Base-by-base conservation (phyloP, 2,888 invertebrate species). In the Helleia helle region DNA sequence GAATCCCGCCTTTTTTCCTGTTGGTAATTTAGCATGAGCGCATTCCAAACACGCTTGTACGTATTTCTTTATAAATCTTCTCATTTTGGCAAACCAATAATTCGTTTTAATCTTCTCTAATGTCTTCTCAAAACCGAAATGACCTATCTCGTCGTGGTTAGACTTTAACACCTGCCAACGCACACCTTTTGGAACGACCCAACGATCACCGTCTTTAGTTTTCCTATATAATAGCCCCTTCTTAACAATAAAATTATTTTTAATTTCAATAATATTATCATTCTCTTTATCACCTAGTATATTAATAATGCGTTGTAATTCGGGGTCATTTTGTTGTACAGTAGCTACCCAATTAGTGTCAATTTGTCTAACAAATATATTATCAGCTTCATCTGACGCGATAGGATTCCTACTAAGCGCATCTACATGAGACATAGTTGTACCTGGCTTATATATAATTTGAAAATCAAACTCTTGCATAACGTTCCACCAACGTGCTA, bases 61-160 rank as follows among this genome's bases (percentile, higher is more conserved):
- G 13, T 54, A 52, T n/a, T n/a, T n/a, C n/a, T n/a, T n/a, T n/a
- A n/a, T n/a, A n/a, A n/a, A n/a, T n/a, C n/a, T n/a, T n/a, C n/a
- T n/a, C n/a, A n/a, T n/a, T n/a, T n/a, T n/a, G n/a, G n/a, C n/a
- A n/a, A n/a, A n/a, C n/a, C n/a, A 18, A n/a, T n/a, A n/a, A n/a
- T n/a, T n/a, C 4, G 29, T 5, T 17, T 27, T 37, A 2, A 57
- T 43, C 4, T 42, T 38, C 14, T 47, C 28, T 2, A 54, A 18
- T 1, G 54, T 54, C 34, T 48, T 56, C 4, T 46, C 42, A 2
- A 40, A 49, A 2, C 44, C 47, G 13, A 36, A 52, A 41, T 52
- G 52, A 4, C 54, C 53, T 0, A 50, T 12, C 8, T 56, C 50
- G 15, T 56, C 52, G 12, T 56, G 52, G 18, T 54, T 56, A n/a